Evolutionary conservation across 2,888 invertebrate genomes (phyloP).

Genomic region (Scrobipalpa costella): DNA sequence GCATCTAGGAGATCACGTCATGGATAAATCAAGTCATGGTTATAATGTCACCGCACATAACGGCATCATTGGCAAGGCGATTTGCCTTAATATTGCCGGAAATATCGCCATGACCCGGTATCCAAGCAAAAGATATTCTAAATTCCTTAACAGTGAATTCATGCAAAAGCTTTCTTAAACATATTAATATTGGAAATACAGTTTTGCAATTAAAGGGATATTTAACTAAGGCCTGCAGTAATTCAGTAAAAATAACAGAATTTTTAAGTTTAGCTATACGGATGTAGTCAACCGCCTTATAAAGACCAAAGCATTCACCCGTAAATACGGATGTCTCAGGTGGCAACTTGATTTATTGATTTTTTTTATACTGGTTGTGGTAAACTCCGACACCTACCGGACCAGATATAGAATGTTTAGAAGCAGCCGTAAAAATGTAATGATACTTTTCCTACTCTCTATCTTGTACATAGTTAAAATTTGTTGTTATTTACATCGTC

Average conservation of each 20-base stretch:
- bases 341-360: background rate
- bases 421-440: background rate
- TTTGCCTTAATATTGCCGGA: background rate
- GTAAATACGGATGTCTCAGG: no score
- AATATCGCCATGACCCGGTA: background rate
- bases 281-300: background rate
- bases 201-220: background rate
- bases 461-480: background rate
- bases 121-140: background rate
- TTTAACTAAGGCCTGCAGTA: background rate
- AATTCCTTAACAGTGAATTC: background rate
- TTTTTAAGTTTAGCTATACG: background rate
- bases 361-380: background rate
- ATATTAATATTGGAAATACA: background rate
- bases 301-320: background rate
- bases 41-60: background rate
- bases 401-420: background rate
- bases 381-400: background rate
- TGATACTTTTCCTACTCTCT: background rate
- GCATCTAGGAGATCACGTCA: background rate
- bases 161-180: background rate
- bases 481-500: background rate
- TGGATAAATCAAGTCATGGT: background rate
- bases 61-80: background rate
- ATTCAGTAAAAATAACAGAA: background rate